A percentile compares a stretch with the other conserved stretches of the same genome.
phyloP scores from a whole-genome alignment of 2,888 invertebrate species.

The Athetis lepigone region DNA sequence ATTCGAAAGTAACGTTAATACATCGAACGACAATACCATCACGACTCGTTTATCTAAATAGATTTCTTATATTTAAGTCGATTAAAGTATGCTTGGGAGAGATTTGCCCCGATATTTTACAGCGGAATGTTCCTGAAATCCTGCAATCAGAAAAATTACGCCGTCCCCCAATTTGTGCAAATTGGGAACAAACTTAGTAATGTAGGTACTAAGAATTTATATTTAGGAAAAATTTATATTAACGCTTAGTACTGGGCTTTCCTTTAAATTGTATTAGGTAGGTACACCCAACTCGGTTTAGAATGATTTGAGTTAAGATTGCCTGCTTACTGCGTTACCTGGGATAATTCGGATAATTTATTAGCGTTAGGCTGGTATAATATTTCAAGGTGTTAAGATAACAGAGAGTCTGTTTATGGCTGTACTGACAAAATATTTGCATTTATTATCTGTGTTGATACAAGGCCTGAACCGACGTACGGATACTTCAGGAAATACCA shows the following conservation, averaged over 20 bases:
- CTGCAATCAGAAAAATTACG: background rate
- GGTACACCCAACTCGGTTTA: conserved; percentile 4
- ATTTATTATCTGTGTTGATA: conserved; percentile 25
- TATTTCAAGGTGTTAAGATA: conserved; percentile 27
- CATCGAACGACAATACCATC: too few species aligned
- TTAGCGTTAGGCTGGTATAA: background rate
- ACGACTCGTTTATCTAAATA: too few species aligned
- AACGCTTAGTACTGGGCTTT: background rate
- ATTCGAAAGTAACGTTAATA: too few species aligned
- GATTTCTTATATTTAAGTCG: background rate
- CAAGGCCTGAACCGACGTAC: background rate
- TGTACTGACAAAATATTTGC: conserved; percentile 35
- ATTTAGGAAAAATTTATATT: conserved; percentile 14
- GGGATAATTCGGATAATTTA: conserved; percentile 31
- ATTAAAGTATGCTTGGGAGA: background rate
- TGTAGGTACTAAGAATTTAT: conserved; percentile 1
- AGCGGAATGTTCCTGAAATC: background rate
- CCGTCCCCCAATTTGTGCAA: background rate
- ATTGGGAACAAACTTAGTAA: conserved; percentile 1
- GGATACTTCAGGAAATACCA: conserved; percentile 8
- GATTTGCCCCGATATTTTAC: background rate
- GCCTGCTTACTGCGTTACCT: conserved; percentile 17
- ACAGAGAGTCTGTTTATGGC: background rate
- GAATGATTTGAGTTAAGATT: conserved; percentile 18
- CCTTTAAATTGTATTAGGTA: conserved; percentile 11